Base-by-base conservation (phyloP, 2,797 vertebrate species). In the Spinus olivaceus region DNA sequence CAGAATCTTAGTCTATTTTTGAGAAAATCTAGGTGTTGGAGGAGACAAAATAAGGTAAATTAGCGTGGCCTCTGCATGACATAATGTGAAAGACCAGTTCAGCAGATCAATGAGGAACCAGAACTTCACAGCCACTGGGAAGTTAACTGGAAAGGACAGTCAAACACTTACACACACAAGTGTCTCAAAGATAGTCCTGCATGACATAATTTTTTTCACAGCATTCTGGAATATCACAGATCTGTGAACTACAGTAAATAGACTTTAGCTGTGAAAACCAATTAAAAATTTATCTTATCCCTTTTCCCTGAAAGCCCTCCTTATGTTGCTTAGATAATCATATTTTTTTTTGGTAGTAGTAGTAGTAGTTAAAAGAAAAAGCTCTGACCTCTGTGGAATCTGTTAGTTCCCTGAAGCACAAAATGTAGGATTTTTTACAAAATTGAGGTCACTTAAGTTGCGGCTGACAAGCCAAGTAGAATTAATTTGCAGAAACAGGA, bases 401-500 rank as follows among this genome's bases (percentile, higher is more conserved):
- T 94, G 19, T 53, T 66, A 50, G 33, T 35, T 69, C 46, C 39
- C 57, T 73, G 27, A 23, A 86, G 51, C 63, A 86, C 13, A 92
- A 93, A 92, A 92, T 32, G 24, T 39, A 85, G 39, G 50, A 41
- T 81, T 95, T 80, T 84, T 94, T 65, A 63, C 18, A 27, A 79
- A 57, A 73, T 12, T 54, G 46, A 79, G 81, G 71, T 50, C 69
- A 93, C 33, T 86, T 57, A 54, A 1, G 4, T 50, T 6, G 5
- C 30, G 24, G 19, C 15, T 79, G 54, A 91, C 74, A 79, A 89
- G 81, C 54, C 54, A 92, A 91, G 67, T 15, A 41, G n/a, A 81
- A 94, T 57, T 87, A 35, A 59, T 94, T 86, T 91, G 74, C 42
- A 92, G 63, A 65, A 96, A 64, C n/a, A 64, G 50, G 22, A 89